phyloP scores from a whole-genome alignment of 2,888 invertebrate genomes.

The Cryptus armator region DNA sequence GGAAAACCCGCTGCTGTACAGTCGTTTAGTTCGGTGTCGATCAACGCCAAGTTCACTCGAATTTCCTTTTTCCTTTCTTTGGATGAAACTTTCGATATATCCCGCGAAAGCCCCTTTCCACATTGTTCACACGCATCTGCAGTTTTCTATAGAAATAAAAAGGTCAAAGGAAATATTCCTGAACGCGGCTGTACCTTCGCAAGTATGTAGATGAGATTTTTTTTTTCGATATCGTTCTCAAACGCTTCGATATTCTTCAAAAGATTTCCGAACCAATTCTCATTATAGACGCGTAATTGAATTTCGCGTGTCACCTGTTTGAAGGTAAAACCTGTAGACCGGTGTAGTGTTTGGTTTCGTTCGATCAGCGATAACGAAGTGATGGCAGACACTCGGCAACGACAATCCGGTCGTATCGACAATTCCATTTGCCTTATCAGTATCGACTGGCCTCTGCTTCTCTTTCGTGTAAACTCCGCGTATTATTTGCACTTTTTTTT shows the following conservation, averaged over 20 bases:
- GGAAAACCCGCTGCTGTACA: conserved; percentile 15
- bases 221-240: not conserved
- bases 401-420: conserved; percentile 27
- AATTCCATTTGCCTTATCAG: conserved; percentile 46
- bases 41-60: conserved; percentile 48
- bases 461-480: not conserved
- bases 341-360: not conserved
- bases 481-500: conserved; percentile 15
- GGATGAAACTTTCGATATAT: conserved; percentile 23
- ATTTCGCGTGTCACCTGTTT: not conserved
- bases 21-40: conserved; percentile 34
- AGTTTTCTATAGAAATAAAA: not conserved
- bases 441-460: not conserved
- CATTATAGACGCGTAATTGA: conserved; percentile 14
- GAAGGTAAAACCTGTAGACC: conserved; percentile 8
- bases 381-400: not conserved
- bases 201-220: too few relatives aligned
- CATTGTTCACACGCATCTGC: not conserved
- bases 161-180: not conserved
- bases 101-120: not conserved
- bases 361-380: conserved; percentile 25
- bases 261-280: not conserved
- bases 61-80: conserved; percentile 12
- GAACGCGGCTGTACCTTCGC: not conserved
- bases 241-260: not conserved